A percentile compares a stretch with the other conserved stretches of the same genome.
Evolutionary conservation across 2,113 vertebrate species (phyloP).

Genomic region (Ailuropoda melanoleuca): DNA sequence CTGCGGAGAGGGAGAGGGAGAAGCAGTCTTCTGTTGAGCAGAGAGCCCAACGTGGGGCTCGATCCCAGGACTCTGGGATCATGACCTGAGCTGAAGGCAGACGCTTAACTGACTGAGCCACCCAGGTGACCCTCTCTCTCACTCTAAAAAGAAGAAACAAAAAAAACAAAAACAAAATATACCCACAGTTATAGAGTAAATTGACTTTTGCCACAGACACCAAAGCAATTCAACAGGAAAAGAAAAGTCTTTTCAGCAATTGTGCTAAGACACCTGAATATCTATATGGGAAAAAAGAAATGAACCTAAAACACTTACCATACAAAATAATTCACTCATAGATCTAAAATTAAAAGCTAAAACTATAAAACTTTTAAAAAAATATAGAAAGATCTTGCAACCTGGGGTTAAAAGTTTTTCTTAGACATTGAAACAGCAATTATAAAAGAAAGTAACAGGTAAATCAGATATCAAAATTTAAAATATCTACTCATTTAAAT

Average conservation of each 20-base stretch:
- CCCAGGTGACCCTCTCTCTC: too few relatives aligned
- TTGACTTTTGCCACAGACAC: slow-evolving; percentile 2
- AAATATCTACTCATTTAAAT: background rate
- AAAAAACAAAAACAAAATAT: background rate
- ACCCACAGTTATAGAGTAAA: background rate
- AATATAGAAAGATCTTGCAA: background rate
- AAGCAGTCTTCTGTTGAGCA: too few relatives aligned
- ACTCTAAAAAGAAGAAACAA: background rate
- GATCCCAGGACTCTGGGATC: too few relatives aligned
- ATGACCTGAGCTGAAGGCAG: too few relatives aligned
- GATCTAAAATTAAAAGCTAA: slow-evolving; percentile 22
- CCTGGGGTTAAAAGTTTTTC: background rate
- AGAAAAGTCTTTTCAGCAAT: background rate
- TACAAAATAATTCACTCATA: background rate
- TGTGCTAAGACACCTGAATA: background rate
- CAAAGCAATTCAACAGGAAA: background rate
- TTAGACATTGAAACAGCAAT: background rate
- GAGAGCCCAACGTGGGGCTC: too few relatives aligned
- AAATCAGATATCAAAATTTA: background rate
- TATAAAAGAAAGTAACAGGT: background rate
- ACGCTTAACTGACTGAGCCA: too few relatives aligned
- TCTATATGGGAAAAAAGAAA: background rate
- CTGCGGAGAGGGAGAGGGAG: too few relatives aligned
- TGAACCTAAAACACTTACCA: background rate
- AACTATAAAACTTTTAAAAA: background rate